Evolutionary conservation across 2,797 vertebrate species (phyloP).

Genomic region (Danio tinwini): DNA sequence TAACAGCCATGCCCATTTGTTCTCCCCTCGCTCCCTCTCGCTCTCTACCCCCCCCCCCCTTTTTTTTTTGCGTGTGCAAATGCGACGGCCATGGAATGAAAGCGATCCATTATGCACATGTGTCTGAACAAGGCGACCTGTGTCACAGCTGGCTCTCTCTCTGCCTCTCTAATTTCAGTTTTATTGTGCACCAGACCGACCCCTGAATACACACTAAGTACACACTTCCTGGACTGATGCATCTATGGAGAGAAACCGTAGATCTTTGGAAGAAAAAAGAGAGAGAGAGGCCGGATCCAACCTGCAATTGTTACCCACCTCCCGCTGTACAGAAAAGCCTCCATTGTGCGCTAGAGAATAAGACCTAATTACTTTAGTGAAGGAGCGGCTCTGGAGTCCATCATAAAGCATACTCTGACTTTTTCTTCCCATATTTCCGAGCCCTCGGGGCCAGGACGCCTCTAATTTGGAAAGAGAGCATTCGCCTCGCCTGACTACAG

Average conservation of each 20-base stretch:
- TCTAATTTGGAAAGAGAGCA: conserved; percentile 37
- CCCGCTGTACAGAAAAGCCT: conserved; percentile 28
- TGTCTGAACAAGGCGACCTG: conserved; percentile 66
- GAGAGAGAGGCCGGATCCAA: conserved; percentile 25
- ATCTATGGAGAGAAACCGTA: conserved; percentile 59
- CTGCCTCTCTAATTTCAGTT: conserved; percentile 58
- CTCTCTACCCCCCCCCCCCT: conserved; percentile 1
- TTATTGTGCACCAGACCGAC: conserved; percentile 62
- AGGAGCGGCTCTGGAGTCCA: conserved; percentile 39
- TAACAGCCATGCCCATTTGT: conserved; percentile 70
- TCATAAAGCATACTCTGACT: conserved; percentile 38
- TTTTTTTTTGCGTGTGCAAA: conserved; percentile 50
- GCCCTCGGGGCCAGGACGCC: conserved; percentile 29
- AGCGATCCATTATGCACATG: conserved; percentile 77
- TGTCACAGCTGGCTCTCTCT: conserved; percentile 67
- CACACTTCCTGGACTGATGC: conserved; percentile 52
- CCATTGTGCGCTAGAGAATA: conserved; percentile 50
- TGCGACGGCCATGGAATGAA: conserved; percentile 67
- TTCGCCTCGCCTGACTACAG: conserved; percentile 17
- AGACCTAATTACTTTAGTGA: conserved; percentile 54
- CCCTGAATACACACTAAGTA: conserved; percentile 56
- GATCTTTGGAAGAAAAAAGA: conserved; percentile 32
- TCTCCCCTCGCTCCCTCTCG: conserved; percentile 20
- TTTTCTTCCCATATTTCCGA: conserved; percentile 37
- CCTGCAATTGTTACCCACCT: conserved; percentile 30